phyloP scores from a whole-genome alignment of 2,113 vertebrate genomes.

The Embiotoca jacksoni region DNA sequence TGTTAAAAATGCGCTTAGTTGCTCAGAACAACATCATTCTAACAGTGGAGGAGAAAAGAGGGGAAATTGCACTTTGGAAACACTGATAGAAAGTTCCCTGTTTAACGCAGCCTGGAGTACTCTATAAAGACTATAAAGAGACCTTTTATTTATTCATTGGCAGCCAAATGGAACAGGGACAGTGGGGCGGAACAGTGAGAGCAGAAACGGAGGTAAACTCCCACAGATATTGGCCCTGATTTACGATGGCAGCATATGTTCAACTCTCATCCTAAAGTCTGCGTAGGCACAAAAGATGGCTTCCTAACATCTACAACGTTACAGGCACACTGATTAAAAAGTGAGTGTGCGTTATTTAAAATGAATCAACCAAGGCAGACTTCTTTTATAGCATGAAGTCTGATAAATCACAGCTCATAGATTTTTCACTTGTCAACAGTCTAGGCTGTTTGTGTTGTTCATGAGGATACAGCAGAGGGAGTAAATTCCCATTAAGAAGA shows the following conservation, averaged over 20 bases:
- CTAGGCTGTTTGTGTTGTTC: constrained; percentile 22
- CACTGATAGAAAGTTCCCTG: constrained; percentile 61
- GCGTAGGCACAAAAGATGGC: constrained; percentile 18
- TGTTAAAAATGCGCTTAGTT: constrained; percentile 50
- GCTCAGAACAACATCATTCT: constrained; percentile 33
- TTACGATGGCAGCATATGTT: constrained; percentile 70
- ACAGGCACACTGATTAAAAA: constrained; percentile 13
- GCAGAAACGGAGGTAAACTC: constrained; percentile 63
- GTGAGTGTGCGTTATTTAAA: constrained; percentile 22
- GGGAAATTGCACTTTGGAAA: constrained; percentile 62
- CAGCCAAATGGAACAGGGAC: constrained; percentile 76
- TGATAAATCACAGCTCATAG: constrained; percentile 31
- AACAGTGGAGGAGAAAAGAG: constrained; percentile 25
- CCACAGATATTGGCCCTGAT: constrained; percentile 72
- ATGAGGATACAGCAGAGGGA: neutral
- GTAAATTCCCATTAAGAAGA: neutral
- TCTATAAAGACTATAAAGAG: constrained; percentile 73
- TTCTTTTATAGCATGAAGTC: constrained; percentile 17
- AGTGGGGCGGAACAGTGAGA: constrained; percentile 55
- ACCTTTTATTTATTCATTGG: constrained; percentile 82
- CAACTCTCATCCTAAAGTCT: constrained; percentile 44
- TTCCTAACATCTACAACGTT: constrained; percentile 4
- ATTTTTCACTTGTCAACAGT: constrained; percentile 16
- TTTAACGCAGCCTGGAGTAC: constrained; percentile 62
- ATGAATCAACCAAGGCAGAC: constrained; percentile 33